Base-by-base conservation (phyloP, 2,797 vertebrate genomes). In the Hozukius guyotensis region DNA sequence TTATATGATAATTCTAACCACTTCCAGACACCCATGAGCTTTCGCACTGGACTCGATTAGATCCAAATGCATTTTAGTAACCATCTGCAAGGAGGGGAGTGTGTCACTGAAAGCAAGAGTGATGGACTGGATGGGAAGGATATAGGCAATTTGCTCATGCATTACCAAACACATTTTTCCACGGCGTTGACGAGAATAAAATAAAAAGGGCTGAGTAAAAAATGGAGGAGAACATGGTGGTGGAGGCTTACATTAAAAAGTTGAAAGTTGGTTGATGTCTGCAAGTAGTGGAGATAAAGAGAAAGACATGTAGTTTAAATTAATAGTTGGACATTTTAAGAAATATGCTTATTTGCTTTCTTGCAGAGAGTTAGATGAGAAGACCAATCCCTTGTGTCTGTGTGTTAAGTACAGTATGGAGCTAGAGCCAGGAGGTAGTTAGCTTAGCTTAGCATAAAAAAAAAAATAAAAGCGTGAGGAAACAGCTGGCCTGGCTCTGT, bases 1-100 rank as follows among this genome's bases (percentile, higher is more conserved):
- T 93, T 93, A 92, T 93, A 93, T 93, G 92, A 93, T 94, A 89
- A 93, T 94, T 90, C 90, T 85, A 85, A 89, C 85, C 91, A 93
- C 89, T 91, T 91, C 77, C 87, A 92, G 85, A 91, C 85, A 90
- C 87, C 90, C 87, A 75, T 83, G 88, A 88, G 90, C 81, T 87
- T 89, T 89, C 82, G 87, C 80, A 86, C 90, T 83, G 89, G 84
- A 93, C 89, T 91, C 79, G 73, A 94, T 93, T 87, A 88, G 80
- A 90, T 86, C 89, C 87, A 88, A 94, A 93, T 92, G 90, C 88
- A 87, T 93, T 93, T 92, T 75, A 83, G 88, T 86, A 85, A 88
- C 89, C 82, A 91, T 90, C 87, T 89, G 88, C 84, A 85, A 85
- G 75, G 61, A 84, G 46, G 62, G 63, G 81, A 84, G 76, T 79